These are phyloP conservation scores for Oedothorax gibbosus DNA, from an alignment of 1,140 invertebrate genomes.

Conservation along the genomic window DNA sequence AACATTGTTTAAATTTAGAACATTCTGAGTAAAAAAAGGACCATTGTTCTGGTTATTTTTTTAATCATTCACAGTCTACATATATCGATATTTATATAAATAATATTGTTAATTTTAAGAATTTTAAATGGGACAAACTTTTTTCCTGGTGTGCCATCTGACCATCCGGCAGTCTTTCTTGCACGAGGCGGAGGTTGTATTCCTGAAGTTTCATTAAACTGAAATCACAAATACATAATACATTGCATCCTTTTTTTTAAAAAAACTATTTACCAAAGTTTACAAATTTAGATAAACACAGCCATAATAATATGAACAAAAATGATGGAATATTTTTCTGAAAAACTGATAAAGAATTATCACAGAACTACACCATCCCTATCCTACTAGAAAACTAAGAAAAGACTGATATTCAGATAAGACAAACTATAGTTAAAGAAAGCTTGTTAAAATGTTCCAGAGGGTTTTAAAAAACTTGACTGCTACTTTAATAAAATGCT, in stretches of 20 bases:
- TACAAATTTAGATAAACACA: background rate
- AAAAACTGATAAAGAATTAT: too few species aligned
- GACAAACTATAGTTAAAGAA: background rate
- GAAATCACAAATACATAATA: slow-evolving; percentile 2
- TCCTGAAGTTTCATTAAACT: slow-evolving; percentile 15
- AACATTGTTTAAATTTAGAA: background rate
- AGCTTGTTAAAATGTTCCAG: background rate
- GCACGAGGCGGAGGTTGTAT: slow-evolving; percentile 10
- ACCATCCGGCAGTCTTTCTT: slow-evolving; percentile 44
- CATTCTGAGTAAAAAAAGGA: background rate
- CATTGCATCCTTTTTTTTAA: too few species aligned
- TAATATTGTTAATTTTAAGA: background rate
- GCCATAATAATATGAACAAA: background rate
- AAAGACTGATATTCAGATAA: background rate
- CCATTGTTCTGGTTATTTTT: background rate
- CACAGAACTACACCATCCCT: too few species aligned
- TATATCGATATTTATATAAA: background rate
- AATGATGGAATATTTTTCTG: background rate
- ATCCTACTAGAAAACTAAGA: background rate
- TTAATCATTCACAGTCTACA: background rate
- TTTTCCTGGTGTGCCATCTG: slow-evolving; percentile 22
- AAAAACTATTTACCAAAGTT: background rate
- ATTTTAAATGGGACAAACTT: slow-evolving; percentile 6
- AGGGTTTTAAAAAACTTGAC: background rate
- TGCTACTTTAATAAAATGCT: background rate